Conservation (phyloP, 2,113 vertebrate species). For the Marcusenius ussheri region DNA sequence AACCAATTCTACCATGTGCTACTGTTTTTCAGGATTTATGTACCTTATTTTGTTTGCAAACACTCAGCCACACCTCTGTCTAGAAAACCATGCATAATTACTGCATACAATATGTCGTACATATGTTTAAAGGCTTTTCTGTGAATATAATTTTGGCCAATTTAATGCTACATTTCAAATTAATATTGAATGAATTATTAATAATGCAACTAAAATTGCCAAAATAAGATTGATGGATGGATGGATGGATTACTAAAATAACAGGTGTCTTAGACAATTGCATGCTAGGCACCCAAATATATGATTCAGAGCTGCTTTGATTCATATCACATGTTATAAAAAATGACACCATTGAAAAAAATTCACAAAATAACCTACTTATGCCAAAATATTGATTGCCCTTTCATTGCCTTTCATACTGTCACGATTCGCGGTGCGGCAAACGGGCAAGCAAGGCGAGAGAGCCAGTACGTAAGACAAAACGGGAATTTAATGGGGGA, state of each 20-base stretch:
- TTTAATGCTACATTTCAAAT: neutral
- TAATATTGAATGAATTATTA: neutral
- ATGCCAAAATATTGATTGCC: neutral
- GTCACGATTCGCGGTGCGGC: too few relatives aligned
- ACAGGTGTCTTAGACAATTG: too few relatives aligned
- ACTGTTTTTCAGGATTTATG: neutral
- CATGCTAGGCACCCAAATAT: too few relatives aligned
- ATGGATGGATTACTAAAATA: too few relatives aligned
- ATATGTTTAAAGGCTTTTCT: neutral
- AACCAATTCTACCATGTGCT: neutral
- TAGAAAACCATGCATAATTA: neutral
- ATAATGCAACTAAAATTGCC: neutral
- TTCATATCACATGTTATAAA: neutral
- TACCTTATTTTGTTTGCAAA: neutral
- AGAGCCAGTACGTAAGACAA: too few relatives aligned
- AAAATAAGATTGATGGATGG: neutral
- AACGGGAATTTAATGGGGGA: too few relatives aligned
- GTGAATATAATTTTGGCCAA: neutral
- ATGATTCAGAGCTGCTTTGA: neutral
- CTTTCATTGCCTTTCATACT: neutral
- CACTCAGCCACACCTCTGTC: neutral
- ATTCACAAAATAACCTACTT: neutral
- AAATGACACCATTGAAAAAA: neutral
- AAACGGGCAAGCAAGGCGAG: too few relatives aligned
- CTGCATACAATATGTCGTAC: neutral